Evolutionary conservation across 2,797 vertebrate species (phyloP), one percentile per base, ranked within the genome.

Genomic region (Lycodopsis pacificus): DNA sequence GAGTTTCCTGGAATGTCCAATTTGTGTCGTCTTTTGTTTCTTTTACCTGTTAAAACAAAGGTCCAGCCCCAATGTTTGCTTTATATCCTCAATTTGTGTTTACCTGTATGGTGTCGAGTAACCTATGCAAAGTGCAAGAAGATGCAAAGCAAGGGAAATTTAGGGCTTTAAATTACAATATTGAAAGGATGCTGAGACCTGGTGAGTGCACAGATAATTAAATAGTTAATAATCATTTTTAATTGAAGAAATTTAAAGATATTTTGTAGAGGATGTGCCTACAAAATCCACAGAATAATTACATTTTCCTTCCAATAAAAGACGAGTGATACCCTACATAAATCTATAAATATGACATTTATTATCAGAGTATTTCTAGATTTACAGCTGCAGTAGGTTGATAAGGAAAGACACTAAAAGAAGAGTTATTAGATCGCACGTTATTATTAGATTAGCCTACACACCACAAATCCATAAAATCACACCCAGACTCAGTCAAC

Each of bases 361-460:
- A 1, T 32, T 48, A 67, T 44, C 1, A 34, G 10, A n/a, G 3
- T 34, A 49, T 46, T 27, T 4, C 49, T 0, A 7, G 20, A 10
- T 25, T 42, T 10, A 44, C 17, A 63, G 17, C 10, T 3, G 11
- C 34, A 15, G 25, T 20, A 14, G 8, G 36, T 27, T 72, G n/a
- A n/a, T 19, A 61, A 34, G 32, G 13, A 51, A 57, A 68, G 8
- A 1, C 40, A 27, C 4, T 20, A 30, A 44, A 54, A 53, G 30
- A 40, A 53, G 27, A 42, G 49, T 51, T 51, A 12, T 48, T 48
- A 20, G 8, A 53, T 53, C 11, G 13, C 2, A 53, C 10, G 11
- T 12, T 25, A 40, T 65, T 3, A 67, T 56, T n/a, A 36, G 40
- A 71, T 73, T 57, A 44, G 57, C 42, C 14, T 32, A 61, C n/a